Evolutionary conservation across 2,888 invertebrate genomes (phyloP).

Genomic region (Cabera pusaria): DNA sequence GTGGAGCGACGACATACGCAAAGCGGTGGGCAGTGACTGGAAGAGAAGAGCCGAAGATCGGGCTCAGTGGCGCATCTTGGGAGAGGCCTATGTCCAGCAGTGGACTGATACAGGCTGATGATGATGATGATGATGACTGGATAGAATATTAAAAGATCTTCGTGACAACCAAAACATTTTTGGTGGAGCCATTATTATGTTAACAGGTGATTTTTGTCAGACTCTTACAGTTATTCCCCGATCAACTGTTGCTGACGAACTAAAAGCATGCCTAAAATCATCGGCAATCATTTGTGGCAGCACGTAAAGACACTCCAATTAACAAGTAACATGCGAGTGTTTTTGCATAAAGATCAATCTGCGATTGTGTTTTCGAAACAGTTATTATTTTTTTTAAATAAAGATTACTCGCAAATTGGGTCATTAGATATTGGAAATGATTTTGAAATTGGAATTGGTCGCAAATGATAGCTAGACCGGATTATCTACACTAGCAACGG

Average conservation of each 20-base stretch:
- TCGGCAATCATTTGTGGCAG: slow-evolving; percentile 35
- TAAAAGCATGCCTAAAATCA: slow-evolving; percentile 38
- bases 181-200: slow-evolving; percentile 34
- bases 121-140: too few species aligned
- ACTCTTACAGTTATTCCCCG: slow-evolving; percentile 39
- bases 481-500: slow-evolving; percentile 26
- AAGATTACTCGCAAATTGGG: too few species aligned
- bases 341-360: slow-evolving; percentile 30
- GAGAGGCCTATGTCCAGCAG: too few species aligned
- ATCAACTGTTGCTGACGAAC: slow-evolving; percentile 36
- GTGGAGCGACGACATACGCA: too few species aligned
- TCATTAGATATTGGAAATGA: too few species aligned
- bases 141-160: slow-evolving; percentile 35
- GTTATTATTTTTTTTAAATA: too few species aligned
- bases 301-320: slow-evolving; percentile 36
- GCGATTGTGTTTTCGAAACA: slow-evolving; percentile 31
- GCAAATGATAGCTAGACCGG: slow-evolving; percentile 30
- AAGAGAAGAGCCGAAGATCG: too few species aligned
- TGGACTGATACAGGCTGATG: too few species aligned
- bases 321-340: slow-evolving; percentile 30
- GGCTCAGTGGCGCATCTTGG: too few species aligned
- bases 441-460: too few species aligned
- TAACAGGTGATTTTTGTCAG: slow-evolving; percentile 41
- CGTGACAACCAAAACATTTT: slow-evolving; percentile 30
- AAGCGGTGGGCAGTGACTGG: too few species aligned